Percentiles rank a stretch among this genome's conserved stretches.
Evolutionary conservation across 37 sponge, comb jelly and placozoan genomes (phyloP).

Genomic region (Hexactinellida sp.): DNA sequence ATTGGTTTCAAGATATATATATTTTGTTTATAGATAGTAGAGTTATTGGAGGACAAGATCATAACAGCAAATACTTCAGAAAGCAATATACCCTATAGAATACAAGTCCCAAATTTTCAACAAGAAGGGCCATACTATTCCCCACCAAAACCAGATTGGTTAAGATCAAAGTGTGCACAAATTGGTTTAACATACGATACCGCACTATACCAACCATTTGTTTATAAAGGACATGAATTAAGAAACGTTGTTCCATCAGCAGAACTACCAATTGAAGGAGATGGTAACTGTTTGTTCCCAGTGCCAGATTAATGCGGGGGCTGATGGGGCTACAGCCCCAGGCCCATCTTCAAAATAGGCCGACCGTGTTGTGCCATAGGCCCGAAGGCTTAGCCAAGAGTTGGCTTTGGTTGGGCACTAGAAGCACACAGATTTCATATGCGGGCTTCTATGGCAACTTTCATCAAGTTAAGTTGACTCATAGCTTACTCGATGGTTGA

Average conservation of each 20-base stretch:
- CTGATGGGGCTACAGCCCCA: too few relatives aligned
- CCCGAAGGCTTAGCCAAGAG: too few relatives aligned
- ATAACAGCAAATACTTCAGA: background rate
- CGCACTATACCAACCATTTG: background rate
- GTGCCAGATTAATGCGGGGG: too few relatives aligned
- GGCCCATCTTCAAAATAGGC: too few relatives aligned
- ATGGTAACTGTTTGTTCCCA: background rate
- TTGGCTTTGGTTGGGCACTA: too few relatives aligned
- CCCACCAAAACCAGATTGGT: background rate
- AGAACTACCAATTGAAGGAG: background rate
- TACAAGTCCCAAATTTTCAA: background rate
- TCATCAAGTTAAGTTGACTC: too few relatives aligned
- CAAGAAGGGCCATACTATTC: background rate
- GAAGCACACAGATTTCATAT: too few relatives aligned
- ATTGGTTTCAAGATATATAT: too few relatives aligned
- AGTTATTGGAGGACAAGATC: background rate
- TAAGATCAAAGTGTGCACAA: constrained; percentile 7
- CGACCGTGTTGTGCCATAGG: too few relatives aligned
- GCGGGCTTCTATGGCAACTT: too few relatives aligned
- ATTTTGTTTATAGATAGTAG: background rate
- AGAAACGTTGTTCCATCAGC: background rate
- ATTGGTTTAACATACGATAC: background rate
- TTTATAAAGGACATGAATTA: background rate
- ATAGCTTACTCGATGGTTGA: too few relatives aligned
- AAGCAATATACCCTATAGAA: background rate